Evolutionary conservation across 2,113 vertebrate species (phyloP).

Genomic region (Datnioides undecimradiatus): DNA sequence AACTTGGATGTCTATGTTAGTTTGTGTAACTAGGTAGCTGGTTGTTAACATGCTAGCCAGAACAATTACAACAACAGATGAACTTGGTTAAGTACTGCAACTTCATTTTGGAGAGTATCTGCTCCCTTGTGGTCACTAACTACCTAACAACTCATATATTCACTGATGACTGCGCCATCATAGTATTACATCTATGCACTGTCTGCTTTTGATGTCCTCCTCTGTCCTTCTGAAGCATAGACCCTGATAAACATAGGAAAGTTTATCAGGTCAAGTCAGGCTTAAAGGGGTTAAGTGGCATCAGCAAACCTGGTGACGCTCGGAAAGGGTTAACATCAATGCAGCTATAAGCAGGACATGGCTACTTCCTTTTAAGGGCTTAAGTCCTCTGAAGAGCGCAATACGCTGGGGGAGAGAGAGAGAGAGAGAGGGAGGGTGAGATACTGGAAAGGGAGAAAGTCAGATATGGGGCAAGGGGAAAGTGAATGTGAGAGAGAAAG

Average conservation of each 20-base stretch:
- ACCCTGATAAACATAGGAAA: neutral
- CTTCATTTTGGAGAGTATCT: neutral
- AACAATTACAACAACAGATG: too few species aligned
- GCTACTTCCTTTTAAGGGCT: conserved; percentile 82
- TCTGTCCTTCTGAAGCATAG: neutral
- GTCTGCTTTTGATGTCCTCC: neutral
- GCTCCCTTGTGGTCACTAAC: neutral
- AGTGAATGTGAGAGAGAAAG: neutral
- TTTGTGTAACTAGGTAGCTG: neutral
- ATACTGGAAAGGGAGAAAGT: conserved; percentile 57
- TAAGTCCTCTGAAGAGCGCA: conserved; percentile 58
- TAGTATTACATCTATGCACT: neutral
- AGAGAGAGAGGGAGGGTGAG: neutral
- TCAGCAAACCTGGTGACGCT: conserved; percentile 22
- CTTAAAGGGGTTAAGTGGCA: conserved; percentile 26
- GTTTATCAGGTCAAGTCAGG: neutral
- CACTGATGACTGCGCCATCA: neutral
- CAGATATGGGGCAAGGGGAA: conserved; percentile 28
- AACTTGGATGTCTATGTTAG: neutral
- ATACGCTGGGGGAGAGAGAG: conserved; percentile 10
- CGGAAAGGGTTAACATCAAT: conserved; percentile 65
- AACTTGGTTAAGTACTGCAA: too few species aligned
- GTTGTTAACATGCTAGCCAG: neutral
- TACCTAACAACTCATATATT: neutral
- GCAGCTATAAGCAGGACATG: conserved; percentile 61